Evolutionary conservation across 2,888 invertebrate species (phyloP), one percentile per base, ranked within the genome.

Genomic region (Rhabditoides inermis): DNA sequence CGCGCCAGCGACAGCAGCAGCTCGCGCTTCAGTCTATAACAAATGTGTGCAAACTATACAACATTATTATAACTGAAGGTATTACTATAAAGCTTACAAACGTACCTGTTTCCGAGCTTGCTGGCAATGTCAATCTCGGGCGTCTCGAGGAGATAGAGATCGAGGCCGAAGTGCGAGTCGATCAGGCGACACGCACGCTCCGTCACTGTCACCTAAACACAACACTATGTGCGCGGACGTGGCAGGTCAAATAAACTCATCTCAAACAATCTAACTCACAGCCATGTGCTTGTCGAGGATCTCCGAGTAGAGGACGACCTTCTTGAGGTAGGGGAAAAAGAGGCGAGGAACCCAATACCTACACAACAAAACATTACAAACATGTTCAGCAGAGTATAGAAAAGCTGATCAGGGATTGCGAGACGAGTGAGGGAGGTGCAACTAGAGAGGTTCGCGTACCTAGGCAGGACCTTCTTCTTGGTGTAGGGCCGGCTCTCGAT

Each of bases 101-200:
- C 48, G 20, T 20, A 63, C 63, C 45, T 57, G 30, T 57, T 59
- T 2, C 90, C 90, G 63, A 98, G 79, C 72, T 84, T 79, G 0
- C 92, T 91, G 67, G 84, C 84, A 51, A 98, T 81, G 79, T 98
- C 92, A 77, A 89, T 88, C 12, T 94, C 90, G 57, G 85, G 85
- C 12, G 90, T 90, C 85, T 90, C 73, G 23, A 98, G 82, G 70
- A 98, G 81, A 79, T 98, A 98, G 77, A 87, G 85, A 80, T 98
- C 98, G 72, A 98, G 87, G 7, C 98, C 95, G 80, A 86, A 86
- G 74, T 87, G 83, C 62, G 88, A 84, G 79, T 94, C 87, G 61
- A 98, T 90, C 61, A 90, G 81, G 65, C 83, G 81, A 50, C 91
- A 82, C 0, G 91, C 85, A 65, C 91, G 82, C 52, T 85, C 83